Percentiles rank a stretch among this genome's conserved stretches.
phyloP scores from a whole-genome alignment of 2,888 invertebrate genomes.

The Kryphioiulus occultus region DNA sequence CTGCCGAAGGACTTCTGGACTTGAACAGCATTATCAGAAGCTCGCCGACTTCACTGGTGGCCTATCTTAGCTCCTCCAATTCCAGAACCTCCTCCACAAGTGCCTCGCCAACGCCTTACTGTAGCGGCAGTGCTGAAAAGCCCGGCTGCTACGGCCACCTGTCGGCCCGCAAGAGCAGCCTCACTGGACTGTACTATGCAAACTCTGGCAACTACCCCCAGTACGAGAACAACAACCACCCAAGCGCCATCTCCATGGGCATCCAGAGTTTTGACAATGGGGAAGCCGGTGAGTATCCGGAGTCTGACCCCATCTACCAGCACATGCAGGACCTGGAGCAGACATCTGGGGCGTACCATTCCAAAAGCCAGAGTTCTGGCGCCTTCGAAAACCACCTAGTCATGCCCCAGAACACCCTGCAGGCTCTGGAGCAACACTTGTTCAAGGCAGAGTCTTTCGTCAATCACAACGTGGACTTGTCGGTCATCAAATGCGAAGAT shows the following conservation, averaged over 20 bases:
- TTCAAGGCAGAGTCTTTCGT: slow-evolving; percentile 11
- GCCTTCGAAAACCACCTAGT: slow-evolving; percentile 47
- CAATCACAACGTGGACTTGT: background rate
- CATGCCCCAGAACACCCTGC: slow-evolving; percentile 41
- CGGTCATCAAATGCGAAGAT: slow-evolving; percentile 11
- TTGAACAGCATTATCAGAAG: slow-evolving; percentile 62
- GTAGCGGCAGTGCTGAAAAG: background rate
- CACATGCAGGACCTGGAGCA: slow-evolving; percentile 45
- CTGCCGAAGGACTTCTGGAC: slow-evolving; percentile 57
- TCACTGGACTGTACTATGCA: background rate
- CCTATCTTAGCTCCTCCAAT: slow-evolving; percentile 40
- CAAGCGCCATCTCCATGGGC: background rate
- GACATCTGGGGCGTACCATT: background rate
- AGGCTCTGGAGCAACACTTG: slow-evolving; percentile 41
- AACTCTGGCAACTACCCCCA: background rate
- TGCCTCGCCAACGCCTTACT: background rate
- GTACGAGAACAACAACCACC: background rate
- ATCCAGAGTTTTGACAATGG: background rate
- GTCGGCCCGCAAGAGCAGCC: slow-evolving; percentile 59
- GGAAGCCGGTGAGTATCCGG: background rate
- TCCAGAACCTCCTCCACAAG: background rate
- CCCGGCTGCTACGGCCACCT: slow-evolving; percentile 61
- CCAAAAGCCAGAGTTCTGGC: background rate
- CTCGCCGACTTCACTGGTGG: slow-evolving; percentile 63
- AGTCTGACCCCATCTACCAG: background rate